Evolutionary conservation across 2,113 vertebrate species (phyloP).

Genomic region (Psephotus haematonotus): DNA sequence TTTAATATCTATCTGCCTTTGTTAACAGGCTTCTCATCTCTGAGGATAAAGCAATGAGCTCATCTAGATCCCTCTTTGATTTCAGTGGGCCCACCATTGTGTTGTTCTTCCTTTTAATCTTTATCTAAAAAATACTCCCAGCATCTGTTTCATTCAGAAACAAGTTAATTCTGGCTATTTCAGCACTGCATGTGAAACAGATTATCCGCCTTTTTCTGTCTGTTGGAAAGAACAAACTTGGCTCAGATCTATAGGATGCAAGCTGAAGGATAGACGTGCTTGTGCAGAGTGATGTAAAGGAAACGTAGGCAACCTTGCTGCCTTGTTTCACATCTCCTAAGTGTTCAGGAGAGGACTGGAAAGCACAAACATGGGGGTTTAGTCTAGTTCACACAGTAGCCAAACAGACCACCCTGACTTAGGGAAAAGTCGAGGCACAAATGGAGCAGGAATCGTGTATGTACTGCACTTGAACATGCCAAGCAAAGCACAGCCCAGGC

Average conservation of each 20-base stretch:
- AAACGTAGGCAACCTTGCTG: neutral
- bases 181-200: neutral
- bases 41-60: neutral
- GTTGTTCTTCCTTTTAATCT: neutral
- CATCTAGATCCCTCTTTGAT: conserved; percentile 11
- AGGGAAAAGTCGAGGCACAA: neutral
- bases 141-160: conserved; percentile 21
- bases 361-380: neutral
- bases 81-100: neutral
- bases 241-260: neutral
- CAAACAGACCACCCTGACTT: neutral
- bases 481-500: neutral
- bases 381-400: neutral
- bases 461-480: neutral
- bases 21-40: conserved; percentile 4
- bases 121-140: neutral
- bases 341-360: neutral
- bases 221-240: neutral
- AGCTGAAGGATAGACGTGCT: neutral
- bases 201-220: neutral
- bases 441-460: neutral
- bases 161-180: neutral
- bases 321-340: neutral
- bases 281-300: neutral
- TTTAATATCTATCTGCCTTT: conserved; percentile 47